Evolutionary conservation across 2,888 invertebrate species (phyloP).

Genomic region (Idaea aversata): DNA sequence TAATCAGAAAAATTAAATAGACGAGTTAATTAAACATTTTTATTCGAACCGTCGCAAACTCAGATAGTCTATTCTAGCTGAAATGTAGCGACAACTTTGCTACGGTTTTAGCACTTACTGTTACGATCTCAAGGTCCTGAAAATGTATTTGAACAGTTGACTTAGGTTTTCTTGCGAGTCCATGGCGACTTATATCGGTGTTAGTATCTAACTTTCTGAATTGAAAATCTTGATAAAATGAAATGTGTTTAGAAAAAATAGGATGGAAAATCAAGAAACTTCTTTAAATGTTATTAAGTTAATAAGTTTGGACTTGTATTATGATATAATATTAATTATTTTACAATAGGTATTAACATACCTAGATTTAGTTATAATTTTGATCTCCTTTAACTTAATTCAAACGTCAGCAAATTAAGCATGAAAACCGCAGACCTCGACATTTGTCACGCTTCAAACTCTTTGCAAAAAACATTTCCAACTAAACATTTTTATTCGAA

Average conservation of each 20-base stretch:
- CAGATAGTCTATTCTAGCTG: too few species aligned
- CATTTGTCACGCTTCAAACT: neutral
- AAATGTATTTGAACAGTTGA: neutral
- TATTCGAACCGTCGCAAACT: too few species aligned
- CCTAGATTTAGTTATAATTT: neutral
- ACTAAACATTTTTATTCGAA: conserved; percentile 4
- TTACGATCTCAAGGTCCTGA: neutral
- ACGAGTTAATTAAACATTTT: neutral
- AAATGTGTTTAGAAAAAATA: neutral
- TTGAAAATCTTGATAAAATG: neutral
- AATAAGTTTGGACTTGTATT: too few species aligned
- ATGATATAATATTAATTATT: neutral
- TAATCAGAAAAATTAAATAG: neutral
- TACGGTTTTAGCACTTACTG: neutral
- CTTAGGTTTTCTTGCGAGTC: neutral
- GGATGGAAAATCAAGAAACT: too few species aligned
- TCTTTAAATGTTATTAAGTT: too few species aligned
- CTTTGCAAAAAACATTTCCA: conserved; percentile 10
- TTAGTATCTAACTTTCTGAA: neutral
- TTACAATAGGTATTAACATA: neutral
- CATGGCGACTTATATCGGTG: neutral
- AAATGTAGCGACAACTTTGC: neutral
- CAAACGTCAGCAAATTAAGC: neutral
- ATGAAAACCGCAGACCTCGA: neutral
- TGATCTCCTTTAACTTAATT: neutral